phyloP scores from a whole-genome alignment of 2,797 vertebrate genomes.

The Sternotherus odoratus region DNA sequence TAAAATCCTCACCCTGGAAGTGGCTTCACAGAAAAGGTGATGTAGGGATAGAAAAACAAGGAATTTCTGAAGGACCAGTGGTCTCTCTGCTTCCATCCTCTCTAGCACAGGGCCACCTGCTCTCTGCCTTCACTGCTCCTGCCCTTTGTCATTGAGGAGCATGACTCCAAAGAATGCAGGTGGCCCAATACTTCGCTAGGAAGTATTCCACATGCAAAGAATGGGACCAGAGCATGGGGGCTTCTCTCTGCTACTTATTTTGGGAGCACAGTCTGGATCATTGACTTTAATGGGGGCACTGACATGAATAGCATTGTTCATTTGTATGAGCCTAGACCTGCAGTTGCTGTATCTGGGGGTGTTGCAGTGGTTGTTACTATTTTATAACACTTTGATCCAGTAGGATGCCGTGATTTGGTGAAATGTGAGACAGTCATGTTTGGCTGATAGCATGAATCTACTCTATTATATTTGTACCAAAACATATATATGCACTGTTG shows the following conservation, averaged over 20 bases:
- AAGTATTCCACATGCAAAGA: no score
- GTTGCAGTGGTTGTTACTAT: background rate
- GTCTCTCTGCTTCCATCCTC: background rate
- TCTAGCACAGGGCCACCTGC: background rate
- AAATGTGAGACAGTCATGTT: background rate
- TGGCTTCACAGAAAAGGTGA: background rate
- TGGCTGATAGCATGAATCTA: background rate
- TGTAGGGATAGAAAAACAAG: background rate
- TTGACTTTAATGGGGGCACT: background rate
- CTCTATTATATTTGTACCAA: background rate
- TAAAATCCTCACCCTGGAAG: background rate
- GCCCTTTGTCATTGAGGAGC: background rate
- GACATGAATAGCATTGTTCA: background rate
- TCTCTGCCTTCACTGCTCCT: background rate
- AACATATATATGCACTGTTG: background rate
- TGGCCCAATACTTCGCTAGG: background rate
- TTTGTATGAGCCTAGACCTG: background rate
- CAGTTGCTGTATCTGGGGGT: rapidly evolving
- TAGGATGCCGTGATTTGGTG: background rate
- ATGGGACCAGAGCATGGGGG: background rate
- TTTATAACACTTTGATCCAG: background rate
- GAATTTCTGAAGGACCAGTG: rapidly evolving
- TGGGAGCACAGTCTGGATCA: background rate
- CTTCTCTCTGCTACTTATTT: background rate
- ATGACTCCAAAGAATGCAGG: background rate